Percentiles rank a stretch among this genome's conserved stretches.
Conservation (phyloP, 2,888 invertebrate genomes). For the Phorcus lineatus region DNA sequence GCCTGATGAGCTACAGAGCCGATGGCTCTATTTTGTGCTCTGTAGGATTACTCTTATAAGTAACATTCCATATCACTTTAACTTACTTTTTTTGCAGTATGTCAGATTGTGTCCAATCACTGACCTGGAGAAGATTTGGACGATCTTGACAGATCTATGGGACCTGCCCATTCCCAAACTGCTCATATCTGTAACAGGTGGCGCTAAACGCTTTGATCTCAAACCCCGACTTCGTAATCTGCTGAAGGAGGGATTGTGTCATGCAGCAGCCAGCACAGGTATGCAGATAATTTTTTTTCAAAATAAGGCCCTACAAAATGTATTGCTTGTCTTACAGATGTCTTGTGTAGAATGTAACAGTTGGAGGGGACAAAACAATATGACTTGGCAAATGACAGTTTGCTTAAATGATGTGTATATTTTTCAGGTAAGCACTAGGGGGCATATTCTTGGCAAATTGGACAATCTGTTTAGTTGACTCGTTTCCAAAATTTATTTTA, state of each 20-base stretch:
- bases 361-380: too few relatives aligned
- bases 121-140: constrained; percentile 62
- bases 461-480: too few relatives aligned
- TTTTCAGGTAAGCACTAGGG: too few relatives aligned
- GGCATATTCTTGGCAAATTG: too few relatives aligned
- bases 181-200: constrained; percentile 75
- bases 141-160: constrained; percentile 69
- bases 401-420: too few relatives aligned
- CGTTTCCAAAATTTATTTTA: too few relatives aligned
- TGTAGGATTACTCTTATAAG: too few relatives aligned
- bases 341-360: background rate
- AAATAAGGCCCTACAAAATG: background rate
- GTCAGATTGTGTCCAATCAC: constrained; percentile 61
- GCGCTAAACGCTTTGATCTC: constrained; percentile 73
- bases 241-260: constrained; percentile 72
- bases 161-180: constrained; percentile 70
- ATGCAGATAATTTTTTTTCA: background rate
- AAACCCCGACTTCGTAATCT: constrained; percentile 61
- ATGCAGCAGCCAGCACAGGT: constrained; percentile 74
- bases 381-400: too few relatives aligned
- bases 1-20: too few relatives aligned
- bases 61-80: too few relatives aligned
- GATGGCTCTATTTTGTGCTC: too few relatives aligned
- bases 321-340: too few relatives aligned
- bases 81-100: constrained; percentile 59